Evolutionary conservation across 1,140 invertebrate genomes (phyloP).

Genomic region (Berghia stephanieae): DNA sequence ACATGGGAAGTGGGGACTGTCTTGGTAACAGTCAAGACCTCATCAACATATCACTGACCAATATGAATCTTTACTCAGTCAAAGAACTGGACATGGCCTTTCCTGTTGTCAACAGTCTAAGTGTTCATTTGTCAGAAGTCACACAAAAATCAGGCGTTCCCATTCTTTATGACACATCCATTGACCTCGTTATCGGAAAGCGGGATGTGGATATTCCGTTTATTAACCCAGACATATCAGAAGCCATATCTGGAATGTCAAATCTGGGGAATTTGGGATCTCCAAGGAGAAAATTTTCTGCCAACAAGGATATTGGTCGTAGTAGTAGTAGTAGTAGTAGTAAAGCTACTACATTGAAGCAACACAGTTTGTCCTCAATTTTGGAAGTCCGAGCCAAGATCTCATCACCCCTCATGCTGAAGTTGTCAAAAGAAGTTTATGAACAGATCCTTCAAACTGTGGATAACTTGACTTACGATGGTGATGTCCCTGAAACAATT

Average conservation of each 20-base stretch:
- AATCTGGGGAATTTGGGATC: too few relatives aligned
- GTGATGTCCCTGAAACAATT: too few relatives aligned
- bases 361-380: constrained; percentile 21
- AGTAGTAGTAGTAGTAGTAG: too few relatives aligned
- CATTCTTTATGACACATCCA: constrained; percentile 77
- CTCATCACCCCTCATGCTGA: constrained; percentile 84
- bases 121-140: constrained; percentile 34
- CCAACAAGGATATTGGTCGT: too few relatives aligned
- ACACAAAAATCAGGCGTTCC: constrained; percentile 46
- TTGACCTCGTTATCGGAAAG: constrained; percentile 73
- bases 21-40: constrained; percentile 21
- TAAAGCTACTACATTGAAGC: too few relatives aligned
- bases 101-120: too few relatives aligned
- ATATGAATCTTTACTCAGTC: constrained; percentile 88
- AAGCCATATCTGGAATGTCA: too few relatives aligned
- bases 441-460: constrained; percentile 83
- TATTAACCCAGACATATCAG: constrained; percentile 34
- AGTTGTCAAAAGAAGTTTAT: constrained; percentile 85
- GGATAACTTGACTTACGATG: constrained; percentile 62
- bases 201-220: constrained; percentile 27
- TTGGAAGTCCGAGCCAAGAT: constrained; percentile 80
- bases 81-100: too few relatives aligned
- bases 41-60: constrained; percentile 65
- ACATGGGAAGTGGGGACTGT: constrained; percentile 5
- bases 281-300: too few relatives aligned